These are phyloP conservation scores for Sciurus niger DNA, from an alignment of 2,113 vertebrate genomes.

Conservation along the genomic window DNA sequence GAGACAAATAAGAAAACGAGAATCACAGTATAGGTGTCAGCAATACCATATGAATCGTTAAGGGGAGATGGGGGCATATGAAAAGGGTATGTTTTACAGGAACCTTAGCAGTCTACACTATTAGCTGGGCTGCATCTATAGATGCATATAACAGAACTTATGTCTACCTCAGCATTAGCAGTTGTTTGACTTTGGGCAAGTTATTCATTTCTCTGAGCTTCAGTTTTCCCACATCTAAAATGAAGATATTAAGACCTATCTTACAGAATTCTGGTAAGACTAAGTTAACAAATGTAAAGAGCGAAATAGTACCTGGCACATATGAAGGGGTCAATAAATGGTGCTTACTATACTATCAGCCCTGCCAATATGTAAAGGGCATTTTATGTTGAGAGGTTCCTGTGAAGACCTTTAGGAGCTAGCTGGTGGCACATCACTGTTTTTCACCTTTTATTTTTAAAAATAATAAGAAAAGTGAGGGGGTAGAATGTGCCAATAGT, in stretches of 20 bases:
- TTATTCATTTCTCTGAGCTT: conserved; percentile 54
- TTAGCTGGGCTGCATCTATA: not conserved
- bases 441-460: conserved; percentile 53
- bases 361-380: not conserved
- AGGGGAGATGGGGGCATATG: not conserved
- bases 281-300: conserved; percentile 49
- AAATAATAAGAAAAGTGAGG: not conserved
- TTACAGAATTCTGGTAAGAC: conserved; percentile 27
- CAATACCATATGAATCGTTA: not conserved
- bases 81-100: not conserved
- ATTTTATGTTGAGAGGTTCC: not conserved
- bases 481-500: not conserved
- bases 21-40: not conserved
- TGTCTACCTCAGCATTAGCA: not conserved
- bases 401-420: not conserved
- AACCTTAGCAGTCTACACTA: not conserved
- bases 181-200: not conserved
- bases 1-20: not conserved
- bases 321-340: not conserved
- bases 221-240: conserved; percentile 34
- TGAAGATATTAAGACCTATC: not conserved
- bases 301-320: not conserved
- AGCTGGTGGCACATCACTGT: not conserved
- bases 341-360: not conserved
- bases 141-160: conserved; percentile 34